Base-by-base conservation (phyloP, 2,888 invertebrate genomes). In the Platycheirus albimanus region DNA sequence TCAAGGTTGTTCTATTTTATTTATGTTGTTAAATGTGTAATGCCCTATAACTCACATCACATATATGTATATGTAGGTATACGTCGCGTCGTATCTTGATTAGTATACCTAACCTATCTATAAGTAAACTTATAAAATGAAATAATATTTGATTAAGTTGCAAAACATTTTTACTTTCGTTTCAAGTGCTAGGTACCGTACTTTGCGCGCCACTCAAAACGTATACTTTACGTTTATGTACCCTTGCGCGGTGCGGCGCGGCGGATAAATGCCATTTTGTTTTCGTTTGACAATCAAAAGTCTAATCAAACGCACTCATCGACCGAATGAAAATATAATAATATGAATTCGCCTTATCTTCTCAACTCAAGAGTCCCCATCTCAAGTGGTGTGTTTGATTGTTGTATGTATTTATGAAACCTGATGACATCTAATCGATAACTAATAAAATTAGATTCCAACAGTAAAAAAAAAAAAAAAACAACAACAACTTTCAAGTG, bases 391-490 rank as follows among this genome's bases (percentile, higher is more conserved):
- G 10, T 72, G 61, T 61, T 54, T 38, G 36, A 11, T 49, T 71
- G 17, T n/a, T 33, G 51, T 61, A 33, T 36, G 8, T n/a, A n/a
- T n/a, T 6, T 33, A 8, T 33, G 24, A 33, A 33, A 33, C 30
- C 30, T 38, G 49, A 66, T 58, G 54, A 61, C 67, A 75, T 64
- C 75, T 80, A 75, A 75, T 80, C 79, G 69, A 80, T 80, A 80
- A 51, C 64, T 69, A 45, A 64, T 75, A 80, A 74, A 79, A 79
- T 79, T 74, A 74, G 74, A 79, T 79, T 74, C 36, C 47, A 74
- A 33, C 2, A 43, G 15, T 45, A 24, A 52, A 51, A 58, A 51
- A 49, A 20, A 47, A 75, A 69, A 30, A 24, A 24, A 24, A 24
- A 24, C 24, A 24, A 24, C 3, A 24, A 47, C 24, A 56, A 38